Evolutionary conservation across 2,888 invertebrate species (phyloP).

Genomic region (Salticus scenicus): DNA sequence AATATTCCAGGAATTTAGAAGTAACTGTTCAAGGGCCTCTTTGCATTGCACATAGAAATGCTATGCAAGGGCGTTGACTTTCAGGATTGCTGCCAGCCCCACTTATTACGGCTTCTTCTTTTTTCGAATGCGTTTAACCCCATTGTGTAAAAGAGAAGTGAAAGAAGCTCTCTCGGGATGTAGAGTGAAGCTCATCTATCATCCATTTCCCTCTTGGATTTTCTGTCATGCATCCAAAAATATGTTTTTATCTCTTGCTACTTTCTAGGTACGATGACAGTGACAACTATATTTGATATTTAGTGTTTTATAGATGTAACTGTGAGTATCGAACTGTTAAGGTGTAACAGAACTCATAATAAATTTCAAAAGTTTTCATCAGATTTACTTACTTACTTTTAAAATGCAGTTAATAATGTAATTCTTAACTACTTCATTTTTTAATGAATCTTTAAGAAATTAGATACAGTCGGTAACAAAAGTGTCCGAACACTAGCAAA

Average conservation of each 20-base stretch:
- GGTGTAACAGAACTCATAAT: too few species aligned
- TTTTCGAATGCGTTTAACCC: neutral
- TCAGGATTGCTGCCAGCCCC: neutral
- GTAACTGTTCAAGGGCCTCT: neutral
- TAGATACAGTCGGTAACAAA: too few species aligned
- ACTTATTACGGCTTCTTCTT: neutral
- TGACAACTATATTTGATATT: neutral
- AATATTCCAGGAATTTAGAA: conserved; percentile 9
- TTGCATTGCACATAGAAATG: neutral
- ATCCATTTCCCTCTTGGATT: neutral
- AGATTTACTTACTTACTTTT: too few species aligned
- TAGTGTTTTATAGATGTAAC: neutral
- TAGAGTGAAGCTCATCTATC: neutral
- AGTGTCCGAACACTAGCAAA: too few species aligned
- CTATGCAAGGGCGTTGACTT: neutral
- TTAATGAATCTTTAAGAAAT: too few species aligned
- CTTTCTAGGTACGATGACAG: neutral
- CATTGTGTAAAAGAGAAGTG: neutral
- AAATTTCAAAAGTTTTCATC: too few species aligned
- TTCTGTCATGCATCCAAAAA: neutral
- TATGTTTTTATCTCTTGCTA: neutral
- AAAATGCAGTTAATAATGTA: too few species aligned
- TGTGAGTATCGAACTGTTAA: too few species aligned
- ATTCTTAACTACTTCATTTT: too few species aligned
- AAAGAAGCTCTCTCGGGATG: neutral